Conservation (phyloP, 2,888 invertebrate species). For the Anodontia alba region DNA sequence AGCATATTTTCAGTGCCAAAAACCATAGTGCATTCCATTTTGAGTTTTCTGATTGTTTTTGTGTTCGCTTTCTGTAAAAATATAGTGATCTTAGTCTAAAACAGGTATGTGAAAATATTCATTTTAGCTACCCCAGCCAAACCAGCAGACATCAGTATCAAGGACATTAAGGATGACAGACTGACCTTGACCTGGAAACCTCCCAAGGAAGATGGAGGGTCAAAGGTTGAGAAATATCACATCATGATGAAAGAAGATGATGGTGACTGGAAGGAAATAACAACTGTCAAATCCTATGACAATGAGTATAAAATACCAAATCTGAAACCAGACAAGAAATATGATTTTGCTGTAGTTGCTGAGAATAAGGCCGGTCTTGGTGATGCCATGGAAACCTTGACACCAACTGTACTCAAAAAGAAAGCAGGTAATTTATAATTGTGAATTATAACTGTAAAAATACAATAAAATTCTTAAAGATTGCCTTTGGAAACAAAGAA, state of each 20-base stretch:
- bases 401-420: slow-evolving; percentile 72
- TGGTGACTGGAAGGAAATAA: slow-evolving; percentile 71
- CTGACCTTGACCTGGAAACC: slow-evolving; percentile 81
- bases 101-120: too few relatives aligned
- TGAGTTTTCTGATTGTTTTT: too few relatives aligned
- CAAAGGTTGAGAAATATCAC: slow-evolving; percentile 74
- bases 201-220: slow-evolving; percentile 82
- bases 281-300: slow-evolving; percentile 69
- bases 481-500: too few relatives aligned
- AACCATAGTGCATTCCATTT: too few relatives aligned
- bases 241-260: slow-evolving; percentile 63
- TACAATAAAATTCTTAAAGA: too few relatives aligned
- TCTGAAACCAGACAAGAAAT: slow-evolving; percentile 84
- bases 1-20: too few relatives aligned
- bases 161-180: slow-evolving; percentile 66
- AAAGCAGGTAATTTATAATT: slow-evolving; percentile 53
- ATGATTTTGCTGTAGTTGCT: slow-evolving; percentile 94
- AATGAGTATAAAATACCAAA: slow-evolving; percentile 66
- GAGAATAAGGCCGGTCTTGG: slow-evolving; percentile 92
- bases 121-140: slow-evolving; percentile 70
- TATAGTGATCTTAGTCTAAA: too few relatives aligned
- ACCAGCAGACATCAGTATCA: slow-evolving; percentile 68
- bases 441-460: too few relatives aligned
- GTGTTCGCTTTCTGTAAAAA: too few relatives aligned
- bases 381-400: slow-evolving; percentile 63